These are phyloP conservation scores for Lepeophtheirus nordmannii DNA, from an alignment of 2,888 invertebrate genomes.

Conservation along the genomic window DNA sequence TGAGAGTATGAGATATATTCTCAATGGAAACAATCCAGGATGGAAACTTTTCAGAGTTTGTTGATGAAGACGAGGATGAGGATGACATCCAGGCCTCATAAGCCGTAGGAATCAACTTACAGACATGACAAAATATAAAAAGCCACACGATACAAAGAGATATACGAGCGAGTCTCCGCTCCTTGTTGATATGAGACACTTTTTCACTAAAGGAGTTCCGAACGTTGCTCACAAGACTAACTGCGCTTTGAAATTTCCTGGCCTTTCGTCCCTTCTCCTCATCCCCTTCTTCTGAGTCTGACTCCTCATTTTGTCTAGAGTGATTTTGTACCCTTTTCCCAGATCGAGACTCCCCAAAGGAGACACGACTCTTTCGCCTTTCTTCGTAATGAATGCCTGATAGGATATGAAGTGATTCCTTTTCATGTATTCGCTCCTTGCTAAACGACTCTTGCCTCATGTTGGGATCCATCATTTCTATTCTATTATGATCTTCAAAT, in stretches of 20 bases:
- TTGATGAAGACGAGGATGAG: too few species aligned
- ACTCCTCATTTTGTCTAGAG: neutral
- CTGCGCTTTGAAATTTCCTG: neutral
- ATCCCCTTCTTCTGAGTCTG: neutral
- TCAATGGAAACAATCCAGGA: constrained; percentile 3
- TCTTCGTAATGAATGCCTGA: neutral
- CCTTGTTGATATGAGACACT: neutral
- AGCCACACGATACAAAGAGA: constrained; percentile 14
- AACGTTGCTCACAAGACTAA: too few species aligned
- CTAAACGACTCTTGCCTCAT: too few species aligned
- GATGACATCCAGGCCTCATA: neutral
- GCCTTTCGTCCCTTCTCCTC: neutral
- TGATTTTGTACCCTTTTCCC: neutral
- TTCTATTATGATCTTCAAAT: neutral
- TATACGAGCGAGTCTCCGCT: neutral
- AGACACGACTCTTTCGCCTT: neutral
- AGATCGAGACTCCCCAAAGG: neutral
- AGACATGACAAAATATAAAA: constrained; percentile 8
- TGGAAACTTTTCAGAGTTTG: neutral
- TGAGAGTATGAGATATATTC: constrained; percentile 13
- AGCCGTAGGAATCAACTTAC: constrained; percentile 10
- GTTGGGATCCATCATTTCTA: too few species aligned
- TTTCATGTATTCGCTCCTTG: neutral
- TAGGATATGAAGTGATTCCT: neutral
- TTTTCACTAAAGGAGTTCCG: neutral